phyloP scores from a whole-genome alignment of 2,888 invertebrate species.

The Geophilus truncorum region DNA sequence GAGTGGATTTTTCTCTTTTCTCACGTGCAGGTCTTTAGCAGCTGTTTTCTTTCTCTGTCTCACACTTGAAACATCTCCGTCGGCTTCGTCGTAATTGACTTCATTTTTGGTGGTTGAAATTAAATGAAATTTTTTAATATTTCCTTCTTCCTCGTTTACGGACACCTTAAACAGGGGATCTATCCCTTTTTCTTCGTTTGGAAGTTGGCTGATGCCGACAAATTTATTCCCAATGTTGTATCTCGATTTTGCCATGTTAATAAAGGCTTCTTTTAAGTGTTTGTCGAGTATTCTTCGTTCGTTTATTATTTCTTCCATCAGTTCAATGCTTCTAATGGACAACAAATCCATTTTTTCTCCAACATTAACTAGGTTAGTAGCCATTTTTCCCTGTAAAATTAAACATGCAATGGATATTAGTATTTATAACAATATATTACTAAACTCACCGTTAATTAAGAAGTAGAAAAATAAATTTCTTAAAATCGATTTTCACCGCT shows the following conservation, averaged over 20 bases:
- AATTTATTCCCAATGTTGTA: slow-evolving; percentile 35
- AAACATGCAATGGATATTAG: background rate
- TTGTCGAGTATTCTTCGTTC: slow-evolving; percentile 32
- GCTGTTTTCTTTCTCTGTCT: slow-evolving; percentile 23
- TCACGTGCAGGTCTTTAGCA: background rate
- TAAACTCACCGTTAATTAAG: too few relatives aligned
- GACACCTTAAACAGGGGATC: slow-evolving; percentile 31
- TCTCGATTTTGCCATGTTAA: slow-evolving; percentile 35
- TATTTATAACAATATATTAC: background rate
- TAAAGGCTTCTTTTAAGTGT: slow-evolving; percentile 33
- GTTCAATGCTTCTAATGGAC: slow-evolving; percentile 31
- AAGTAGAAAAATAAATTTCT: too few relatives aligned
- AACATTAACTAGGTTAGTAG: background rate
- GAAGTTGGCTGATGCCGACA: slow-evolving; percentile 35
- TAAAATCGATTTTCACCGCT: too few relatives aligned
- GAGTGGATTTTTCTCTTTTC: slow-evolving; percentile 32
- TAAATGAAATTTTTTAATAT: background rate
- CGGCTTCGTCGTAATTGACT: background rate
- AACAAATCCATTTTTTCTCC: slow-evolving; percentile 32
- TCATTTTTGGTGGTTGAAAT: background rate
- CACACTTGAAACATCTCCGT: background rate
- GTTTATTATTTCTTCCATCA: slow-evolving; percentile 34
- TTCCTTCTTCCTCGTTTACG: background rate
- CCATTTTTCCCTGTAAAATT: background rate
- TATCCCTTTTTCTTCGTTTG: slow-evolving; percentile 30